Base-by-base conservation (phyloP, 2,888 invertebrate genomes). In the Mythimna loreyi region DNA sequence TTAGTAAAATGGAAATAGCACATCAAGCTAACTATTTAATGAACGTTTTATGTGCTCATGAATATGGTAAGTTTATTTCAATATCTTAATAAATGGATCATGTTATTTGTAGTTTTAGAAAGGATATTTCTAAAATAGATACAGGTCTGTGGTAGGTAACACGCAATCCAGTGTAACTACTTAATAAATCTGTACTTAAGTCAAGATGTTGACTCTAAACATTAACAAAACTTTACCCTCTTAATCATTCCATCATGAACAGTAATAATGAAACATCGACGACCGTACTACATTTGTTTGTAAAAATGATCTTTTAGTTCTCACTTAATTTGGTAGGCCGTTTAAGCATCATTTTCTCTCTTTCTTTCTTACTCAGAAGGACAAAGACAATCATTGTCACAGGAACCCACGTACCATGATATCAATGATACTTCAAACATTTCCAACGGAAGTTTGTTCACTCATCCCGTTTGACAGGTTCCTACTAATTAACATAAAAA, bases 401-500 rank as follows among this genome's bases (percentile, higher is more conserved):
- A 87, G 82, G 87, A 89, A 86, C 87, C 86, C 86, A 91, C 88
- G 86, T 85, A 84, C 83, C 79, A 77, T 87, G 87, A 69, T n/a
- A n/a, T n/a, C n/a, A n/a, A n/a, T 86, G 86, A 90, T 90, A 90
- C 89, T 82, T 89, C 87, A 90, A 93, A 93, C 89, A 92, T 85
- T 87, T 85, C 84, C 87, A 89, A 89, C 94, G 95, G 95, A 94
- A 93, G 94, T 94, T 92, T 90, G 88, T 87, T 86, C 87, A 86
- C 81, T 68, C 84, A 86, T 66, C 92, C 83, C 65, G 90, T 87
- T 83, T 56, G 83, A 93, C 95, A 85, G 92, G 94, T 93, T 91
- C 83, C 77, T 75, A 71, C 86, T 92, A 93, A 94, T 95, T 93
- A 94, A 87, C 93, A 94, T 94, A 93, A 93, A 95, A 94, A 95